A percentile compares a stretch with the other conserved stretches of the same genome.
phyloP scores from a whole-genome alignment of 2,113 vertebrate genomes.

The Barnardius zonarius region DNA sequence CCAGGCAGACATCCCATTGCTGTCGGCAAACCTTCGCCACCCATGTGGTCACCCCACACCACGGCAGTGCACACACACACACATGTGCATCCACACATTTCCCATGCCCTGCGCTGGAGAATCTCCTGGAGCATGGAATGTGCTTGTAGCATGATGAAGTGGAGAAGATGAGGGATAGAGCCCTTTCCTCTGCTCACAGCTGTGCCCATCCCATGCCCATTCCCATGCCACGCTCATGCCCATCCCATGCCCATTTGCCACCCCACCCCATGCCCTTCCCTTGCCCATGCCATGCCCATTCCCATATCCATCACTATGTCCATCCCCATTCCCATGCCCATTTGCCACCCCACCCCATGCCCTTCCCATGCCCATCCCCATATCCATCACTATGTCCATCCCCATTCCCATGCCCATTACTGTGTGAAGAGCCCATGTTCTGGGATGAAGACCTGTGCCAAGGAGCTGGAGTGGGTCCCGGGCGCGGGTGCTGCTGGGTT shows the following conservation, averaged over 20 bases:
- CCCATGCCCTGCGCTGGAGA: neutral
- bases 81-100: accelerated
- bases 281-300: too few species aligned
- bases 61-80: accelerated
- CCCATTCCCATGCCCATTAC: accelerated
- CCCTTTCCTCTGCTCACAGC: neutral
- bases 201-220: neutral
- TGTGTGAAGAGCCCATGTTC: accelerated
- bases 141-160: accelerated
- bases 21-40: accelerated
- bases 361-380: too few species aligned
- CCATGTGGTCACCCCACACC: accelerated
- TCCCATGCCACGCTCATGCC: accelerated
- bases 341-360: neutral
- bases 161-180: neutral
- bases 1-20: neutral
- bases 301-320: neutral
- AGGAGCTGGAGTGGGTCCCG: neutral
- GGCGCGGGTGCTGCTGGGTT: accelerated
- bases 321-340: accelerated
- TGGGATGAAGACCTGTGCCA: accelerated
- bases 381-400: neutral
- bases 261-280: too few species aligned
- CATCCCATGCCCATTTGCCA: neutral
- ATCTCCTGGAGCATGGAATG: accelerated